Conservation (phyloP, 2,113 vertebrate species). For the Paedocypris sp. region DNA sequence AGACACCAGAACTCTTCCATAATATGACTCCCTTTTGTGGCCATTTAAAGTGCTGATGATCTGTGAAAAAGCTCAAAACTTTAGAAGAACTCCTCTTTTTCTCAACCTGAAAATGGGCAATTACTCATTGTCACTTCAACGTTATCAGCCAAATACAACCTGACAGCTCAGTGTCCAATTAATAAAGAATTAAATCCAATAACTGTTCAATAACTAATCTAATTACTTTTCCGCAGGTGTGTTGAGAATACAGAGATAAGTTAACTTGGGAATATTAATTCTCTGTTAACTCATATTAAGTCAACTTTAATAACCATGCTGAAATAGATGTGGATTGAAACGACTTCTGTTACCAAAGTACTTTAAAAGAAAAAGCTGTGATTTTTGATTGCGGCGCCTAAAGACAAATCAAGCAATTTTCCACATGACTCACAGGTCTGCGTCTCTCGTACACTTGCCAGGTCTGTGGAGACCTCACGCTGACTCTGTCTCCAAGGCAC, state of each 20-base stretch:
- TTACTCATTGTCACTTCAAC: neutral
- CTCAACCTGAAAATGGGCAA: neutral
- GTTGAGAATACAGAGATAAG: no score
- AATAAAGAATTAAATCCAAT: no score
- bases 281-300: no score
- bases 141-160: neutral
- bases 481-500: neutral
- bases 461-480: neutral
- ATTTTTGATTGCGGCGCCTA: neutral
- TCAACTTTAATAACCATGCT: no score
- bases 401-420: neutral
- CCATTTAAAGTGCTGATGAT: conserved; percentile 1
- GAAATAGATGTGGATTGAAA: no score
- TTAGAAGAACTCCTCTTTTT: neutral
- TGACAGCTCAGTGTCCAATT: neutral
- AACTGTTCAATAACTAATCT: no score
- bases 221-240: no score
- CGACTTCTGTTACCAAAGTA: no score
- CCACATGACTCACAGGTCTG: conserved; percentile 22
- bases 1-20: neutral
- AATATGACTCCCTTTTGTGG: neutral
- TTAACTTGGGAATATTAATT: no score
- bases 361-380: neutral
- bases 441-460: conserved; percentile 8
- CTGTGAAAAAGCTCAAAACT: neutral